A percentile compares a stretch with the other conserved stretches of the same genome.
These are phyloP conservation scores for Halictus quadricinctus DNA, from an alignment of 2,888 invertebrate species.

Conservation along the genomic window DNA sequence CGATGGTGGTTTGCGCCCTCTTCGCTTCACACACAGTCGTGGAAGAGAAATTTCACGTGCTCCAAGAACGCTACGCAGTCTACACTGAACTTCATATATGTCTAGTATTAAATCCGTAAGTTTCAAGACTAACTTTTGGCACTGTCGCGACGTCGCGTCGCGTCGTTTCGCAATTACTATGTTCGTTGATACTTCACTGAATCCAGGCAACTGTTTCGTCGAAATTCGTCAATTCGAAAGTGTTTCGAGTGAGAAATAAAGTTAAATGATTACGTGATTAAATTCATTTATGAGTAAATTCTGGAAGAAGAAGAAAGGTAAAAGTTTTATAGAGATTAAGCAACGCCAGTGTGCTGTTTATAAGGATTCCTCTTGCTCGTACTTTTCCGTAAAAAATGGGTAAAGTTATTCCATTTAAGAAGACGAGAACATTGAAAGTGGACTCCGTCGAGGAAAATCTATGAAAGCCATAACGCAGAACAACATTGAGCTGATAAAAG, in stretches of 20 bases:
- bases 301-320: neutral
- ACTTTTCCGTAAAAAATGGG: neutral
- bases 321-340: neutral
- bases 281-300: neutral
- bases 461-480: neutral
- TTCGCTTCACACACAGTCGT: neutral
- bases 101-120: neutral
- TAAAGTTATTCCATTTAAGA: neutral
- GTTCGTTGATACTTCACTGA: neutral
- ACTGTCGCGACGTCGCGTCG: neutral
- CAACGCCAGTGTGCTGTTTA: neutral
- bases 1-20: neutral
- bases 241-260: neutral
- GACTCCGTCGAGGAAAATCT: neutral
- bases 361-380: neutral
- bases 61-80: neutral
- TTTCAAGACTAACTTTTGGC: neutral
- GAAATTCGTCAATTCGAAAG: neutral
- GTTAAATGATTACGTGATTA: neutral
- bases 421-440: neutral
- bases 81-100: neutral
- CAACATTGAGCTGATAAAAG: neutral
- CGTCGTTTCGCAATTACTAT: neutral
- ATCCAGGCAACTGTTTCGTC: too few species aligned
- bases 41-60: neutral